Evolutionary conservation across 2,888 invertebrate species (phyloP).

Genomic region (Drosophila setosimentum): DNA sequence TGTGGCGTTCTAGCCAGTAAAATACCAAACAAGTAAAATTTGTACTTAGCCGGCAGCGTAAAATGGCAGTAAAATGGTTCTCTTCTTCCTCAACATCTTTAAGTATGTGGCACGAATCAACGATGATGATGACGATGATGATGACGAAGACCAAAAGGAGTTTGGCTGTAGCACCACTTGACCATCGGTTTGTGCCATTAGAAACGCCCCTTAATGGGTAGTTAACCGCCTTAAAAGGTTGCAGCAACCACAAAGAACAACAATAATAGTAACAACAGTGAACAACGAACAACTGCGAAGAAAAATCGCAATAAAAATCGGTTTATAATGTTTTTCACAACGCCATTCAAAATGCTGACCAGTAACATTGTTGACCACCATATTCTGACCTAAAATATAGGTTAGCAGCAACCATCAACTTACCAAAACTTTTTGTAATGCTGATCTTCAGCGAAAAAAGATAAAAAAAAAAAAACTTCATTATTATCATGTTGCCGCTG

Average conservation of each 20-base stretch:
- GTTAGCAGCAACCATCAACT: slow-evolving; percentile 65
- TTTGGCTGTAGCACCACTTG: slow-evolving; percentile 26
- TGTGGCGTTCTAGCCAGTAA: slow-evolving; percentile 10
- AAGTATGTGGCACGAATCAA: slow-evolving; percentile 71
- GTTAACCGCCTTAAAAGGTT: slow-evolving; percentile 79
- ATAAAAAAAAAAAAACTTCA: slow-evolving; percentile 45
- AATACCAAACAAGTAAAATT: slow-evolving; percentile 55
- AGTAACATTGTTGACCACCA: slow-evolving; percentile 44
- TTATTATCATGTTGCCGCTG: slow-evolving; percentile 46
- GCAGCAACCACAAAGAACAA: slow-evolving; percentile 24
- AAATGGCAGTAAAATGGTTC: slow-evolving; percentile 72
- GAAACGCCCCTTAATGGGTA: slow-evolving; percentile 81
- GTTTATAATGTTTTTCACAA: slow-evolving; percentile 82
- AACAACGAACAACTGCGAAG: slow-evolving; percentile 15
- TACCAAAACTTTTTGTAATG: slow-evolving; percentile 28
- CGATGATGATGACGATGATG: slow-evolving; percentile 35
- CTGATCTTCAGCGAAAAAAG: slow-evolving; percentile 11
- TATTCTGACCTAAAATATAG: slow-evolving; percentile 76
- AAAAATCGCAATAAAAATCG: slow-evolving; percentile 77
- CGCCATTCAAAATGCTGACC: slow-evolving; percentile 71
- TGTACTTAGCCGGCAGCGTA: slow-evolving; percentile 69
- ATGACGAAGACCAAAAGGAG: slow-evolving; percentile 47
- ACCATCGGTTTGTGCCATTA: slow-evolving; percentile 69
- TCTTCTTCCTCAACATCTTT: slow-evolving; percentile 53
- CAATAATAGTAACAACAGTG: slow-evolving; percentile 35